phyloP scores from a whole-genome alignment of 64 coral and sea anemone genomes.

The Astreopora myriophthalma region DNA sequence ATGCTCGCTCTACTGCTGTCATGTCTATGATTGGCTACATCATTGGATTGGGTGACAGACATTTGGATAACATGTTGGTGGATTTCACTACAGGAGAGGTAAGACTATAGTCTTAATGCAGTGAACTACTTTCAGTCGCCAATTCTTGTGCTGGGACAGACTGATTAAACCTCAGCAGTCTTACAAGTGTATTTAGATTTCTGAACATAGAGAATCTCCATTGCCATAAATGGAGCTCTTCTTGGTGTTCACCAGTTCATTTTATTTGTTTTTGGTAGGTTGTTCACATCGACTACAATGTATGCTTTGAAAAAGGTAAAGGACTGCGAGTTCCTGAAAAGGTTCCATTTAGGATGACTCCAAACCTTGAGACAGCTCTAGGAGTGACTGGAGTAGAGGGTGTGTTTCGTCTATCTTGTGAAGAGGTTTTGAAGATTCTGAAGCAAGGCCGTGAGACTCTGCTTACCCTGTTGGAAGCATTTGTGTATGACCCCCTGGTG shows the following conservation, averaged over 20 bases:
- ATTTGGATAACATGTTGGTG: conserved; percentile 99
- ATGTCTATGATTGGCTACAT: conserved; percentile 99
- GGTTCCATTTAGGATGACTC: conserved; percentile 97
- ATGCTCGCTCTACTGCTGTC: conserved; percentile 96
- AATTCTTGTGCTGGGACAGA: too few species aligned
- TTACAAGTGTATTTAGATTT: too few species aligned
- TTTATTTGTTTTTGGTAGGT: conserved; percentile 50
- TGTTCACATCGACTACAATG: conserved; percentile 99
- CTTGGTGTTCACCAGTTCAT: not conserved
- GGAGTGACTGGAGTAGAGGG: conserved; percentile 99
- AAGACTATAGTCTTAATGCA: too few species aligned
- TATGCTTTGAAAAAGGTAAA: conserved; percentile 98
- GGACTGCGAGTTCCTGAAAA: conserved; percentile 94
- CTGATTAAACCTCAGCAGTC: too few species aligned
- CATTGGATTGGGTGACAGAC: conserved; percentile 93
- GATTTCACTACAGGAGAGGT: conserved; percentile 99
- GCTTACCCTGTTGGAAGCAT: conserved; percentile 89
- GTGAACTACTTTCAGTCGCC: too few species aligned
- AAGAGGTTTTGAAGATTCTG: conserved; percentile 94
- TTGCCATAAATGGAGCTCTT: too few species aligned
- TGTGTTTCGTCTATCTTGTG: conserved; percentile 94
- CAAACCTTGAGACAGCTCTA: conserved; percentile 91
- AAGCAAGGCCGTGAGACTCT: conserved; percentile 91
- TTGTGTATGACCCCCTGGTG: conserved; percentile 94
- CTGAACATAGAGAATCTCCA: too few species aligned